A percentile compares a stretch with the other conserved stretches of the same genome.
Evolutionary conservation across 2,113 vertebrate species (phyloP).

Genomic region (Okapia johnstoni): DNA sequence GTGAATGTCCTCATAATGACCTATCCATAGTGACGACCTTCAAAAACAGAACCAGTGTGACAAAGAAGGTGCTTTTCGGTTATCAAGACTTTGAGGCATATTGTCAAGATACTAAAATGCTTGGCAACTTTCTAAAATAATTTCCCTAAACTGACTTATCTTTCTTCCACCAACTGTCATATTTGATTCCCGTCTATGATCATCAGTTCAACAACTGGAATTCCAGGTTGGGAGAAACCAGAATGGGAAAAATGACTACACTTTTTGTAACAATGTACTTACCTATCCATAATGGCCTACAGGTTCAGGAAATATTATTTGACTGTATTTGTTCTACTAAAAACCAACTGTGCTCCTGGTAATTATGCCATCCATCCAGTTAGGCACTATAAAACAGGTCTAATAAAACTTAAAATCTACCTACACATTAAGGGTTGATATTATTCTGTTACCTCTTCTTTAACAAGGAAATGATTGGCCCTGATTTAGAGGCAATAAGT

Average conservation of each 20-base stretch:
- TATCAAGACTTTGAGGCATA: not conserved
- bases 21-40: not conserved
- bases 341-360: not conserved
- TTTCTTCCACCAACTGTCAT: slow-evolving; percentile 34
- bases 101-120: not conserved
- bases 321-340: not conserved
- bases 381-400: not conserved
- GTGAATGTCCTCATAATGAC: not conserved
- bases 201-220: slow-evolving; percentile 17
- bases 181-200: slow-evolving; percentile 33
- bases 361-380: not conserved
- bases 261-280: not conserved
- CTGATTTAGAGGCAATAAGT: slow-evolving; percentile 19
- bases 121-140: not conserved
- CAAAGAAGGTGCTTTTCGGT: not conserved
- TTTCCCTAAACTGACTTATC: not conserved
- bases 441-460: slow-evolving; percentile 1
- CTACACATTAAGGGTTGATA: not conserved
- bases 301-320: not conserved
- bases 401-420: slow-evolving; percentile 15
- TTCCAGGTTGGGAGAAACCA: slow-evolving; percentile 5
- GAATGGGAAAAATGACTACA: slow-evolving; percentile 8
- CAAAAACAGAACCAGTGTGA: not conserved
- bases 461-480: not conserved
- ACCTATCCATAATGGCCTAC: not conserved